These are phyloP conservation scores for Malurus melanocephalus DNA, from an alignment of 2,113 vertebrate species.

Conservation along the genomic window DNA sequence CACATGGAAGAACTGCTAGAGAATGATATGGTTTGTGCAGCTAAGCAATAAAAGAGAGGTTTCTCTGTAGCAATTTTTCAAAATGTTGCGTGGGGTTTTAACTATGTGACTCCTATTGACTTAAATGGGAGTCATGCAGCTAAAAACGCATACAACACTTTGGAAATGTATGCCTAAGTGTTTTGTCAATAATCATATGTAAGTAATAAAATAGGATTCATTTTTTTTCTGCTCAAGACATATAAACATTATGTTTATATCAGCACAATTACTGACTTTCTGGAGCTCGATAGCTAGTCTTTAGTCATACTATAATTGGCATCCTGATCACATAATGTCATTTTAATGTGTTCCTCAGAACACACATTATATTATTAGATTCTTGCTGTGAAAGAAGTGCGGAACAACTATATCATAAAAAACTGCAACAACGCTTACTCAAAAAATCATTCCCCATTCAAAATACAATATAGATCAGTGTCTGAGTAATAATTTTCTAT, in stretches of 20 bases:
- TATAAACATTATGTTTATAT: conserved; percentile 68
- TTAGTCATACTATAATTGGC: conserved; percentile 58
- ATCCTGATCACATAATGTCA: conserved; percentile 57
- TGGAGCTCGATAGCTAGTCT: conserved; percentile 48
- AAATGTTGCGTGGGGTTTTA: conserved; percentile 57
- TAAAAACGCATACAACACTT: conserved; percentile 47
- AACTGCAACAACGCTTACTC: conserved; percentile 35
- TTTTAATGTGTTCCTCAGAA: conserved; percentile 50
- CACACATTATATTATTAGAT: conserved; percentile 59
- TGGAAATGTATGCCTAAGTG: conserved; percentile 58
- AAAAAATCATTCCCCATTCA: conserved; percentile 43
- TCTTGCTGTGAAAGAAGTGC: conserved; percentile 60
- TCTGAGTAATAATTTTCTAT: conserved; percentile 27
- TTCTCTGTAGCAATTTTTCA: conserved; percentile 55
- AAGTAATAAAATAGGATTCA: conserved; percentile 61
- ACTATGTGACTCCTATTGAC: conserved; percentile 47
- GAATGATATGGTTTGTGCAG: conserved; percentile 34
- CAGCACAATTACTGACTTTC: conserved; percentile 59
- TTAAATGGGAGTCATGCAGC: conserved; percentile 63
- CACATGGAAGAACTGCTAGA: conserved; percentile 7
- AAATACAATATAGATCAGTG: conserved; percentile 28
- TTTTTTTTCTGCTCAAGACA: conserved; percentile 59
- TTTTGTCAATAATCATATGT: conserved; percentile 60
- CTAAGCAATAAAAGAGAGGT: conserved; percentile 25
- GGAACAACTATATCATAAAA: conserved; percentile 51